Conservation (phyloP, 1,140 invertebrate species). For the Asbolus verrucosus region DNA sequence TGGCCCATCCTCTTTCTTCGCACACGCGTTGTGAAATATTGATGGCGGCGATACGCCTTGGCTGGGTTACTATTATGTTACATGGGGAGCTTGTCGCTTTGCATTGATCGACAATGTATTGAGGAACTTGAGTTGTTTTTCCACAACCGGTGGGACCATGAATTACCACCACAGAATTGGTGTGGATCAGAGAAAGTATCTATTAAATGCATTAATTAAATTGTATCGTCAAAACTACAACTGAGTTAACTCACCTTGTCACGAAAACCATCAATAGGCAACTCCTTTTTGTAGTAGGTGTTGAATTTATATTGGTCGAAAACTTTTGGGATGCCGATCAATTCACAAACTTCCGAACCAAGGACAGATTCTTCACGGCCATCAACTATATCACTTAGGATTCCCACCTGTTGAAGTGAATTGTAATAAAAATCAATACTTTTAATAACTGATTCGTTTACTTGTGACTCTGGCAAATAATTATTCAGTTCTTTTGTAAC, state of each 20-base stretch:
- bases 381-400: slow-evolving; percentile 9
- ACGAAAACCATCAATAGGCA: slow-evolving; percentile 55
- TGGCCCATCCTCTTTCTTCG: slow-evolving; percentile 80
- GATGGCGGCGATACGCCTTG: slow-evolving; percentile 90
- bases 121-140: slow-evolving; percentile 87
- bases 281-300: slow-evolving; percentile 48
- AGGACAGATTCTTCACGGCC: slow-evolving; percentile 15
- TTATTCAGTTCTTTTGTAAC: not conserved
- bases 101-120: slow-evolving; percentile 86
- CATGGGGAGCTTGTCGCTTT: slow-evolving; percentile 69
- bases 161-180: slow-evolving; percentile 82
- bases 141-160: slow-evolving; percentile 88
- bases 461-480: not conserved
- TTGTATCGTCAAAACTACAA: slow-evolving; percentile 41
- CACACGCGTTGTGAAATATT: slow-evolving; percentile 88
- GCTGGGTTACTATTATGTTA: slow-evolving; percentile 91
- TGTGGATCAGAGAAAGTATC: slow-evolving; percentile 74
- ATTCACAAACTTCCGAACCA: slow-evolving; percentile 6
- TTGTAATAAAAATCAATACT: not conserved
- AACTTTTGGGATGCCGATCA: slow-evolving; percentile 16
- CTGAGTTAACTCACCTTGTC: slow-evolving; percentile 37
- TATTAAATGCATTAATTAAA: too few relatives aligned
- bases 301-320: slow-evolving; percentile 55
- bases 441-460: not conserved
- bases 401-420: not conserved